Evolutionary conservation across 1,140 invertebrate genomes (phyloP).

Genomic region (Brachionus koreanus): DNA sequence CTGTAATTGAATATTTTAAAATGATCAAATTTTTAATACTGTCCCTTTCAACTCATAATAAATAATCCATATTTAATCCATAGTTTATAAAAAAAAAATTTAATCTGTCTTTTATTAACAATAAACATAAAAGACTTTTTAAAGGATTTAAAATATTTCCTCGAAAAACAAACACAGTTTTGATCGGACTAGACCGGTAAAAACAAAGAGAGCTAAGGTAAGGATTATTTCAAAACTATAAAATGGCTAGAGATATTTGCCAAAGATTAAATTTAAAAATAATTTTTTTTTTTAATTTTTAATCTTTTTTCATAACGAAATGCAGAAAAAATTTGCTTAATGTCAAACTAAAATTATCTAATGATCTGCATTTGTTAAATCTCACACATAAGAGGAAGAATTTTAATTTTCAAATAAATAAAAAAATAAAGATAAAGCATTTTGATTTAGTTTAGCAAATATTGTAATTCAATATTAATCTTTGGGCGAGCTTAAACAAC

Average conservation of each 20-base stretch:
- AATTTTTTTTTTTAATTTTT: background rate
- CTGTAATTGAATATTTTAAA: background rate
- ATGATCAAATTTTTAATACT: background rate
- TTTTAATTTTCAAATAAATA: constrained; percentile 13
- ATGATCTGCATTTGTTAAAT: background rate
- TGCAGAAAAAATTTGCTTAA: constrained; percentile 21
- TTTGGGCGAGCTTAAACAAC: background rate
- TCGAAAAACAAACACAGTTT: constrained; percentile 6
- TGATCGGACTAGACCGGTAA: background rate
- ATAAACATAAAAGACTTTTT: background rate
- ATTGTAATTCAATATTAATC: constrained; percentile 43
- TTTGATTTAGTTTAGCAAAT: background rate
- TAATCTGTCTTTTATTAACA: constrained; percentile 1
- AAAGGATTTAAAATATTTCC: constrained; percentile 31
- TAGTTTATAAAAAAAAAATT: constrained; percentile 2
- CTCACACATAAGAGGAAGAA: background rate
- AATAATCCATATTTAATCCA: constrained; percentile 10
- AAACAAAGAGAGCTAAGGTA: background rate
- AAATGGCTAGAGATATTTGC: constrained; percentile 10
- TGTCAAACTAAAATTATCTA: constrained; percentile 31
- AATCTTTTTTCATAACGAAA: background rate
- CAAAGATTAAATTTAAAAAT: constrained; percentile 22
- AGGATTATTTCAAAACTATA: constrained; percentile 26
- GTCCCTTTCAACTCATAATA: background rate
- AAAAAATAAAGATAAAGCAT: background rate